Base-by-base conservation (phyloP, 2,113 vertebrate genomes). In the Monopterus albus region DNA sequence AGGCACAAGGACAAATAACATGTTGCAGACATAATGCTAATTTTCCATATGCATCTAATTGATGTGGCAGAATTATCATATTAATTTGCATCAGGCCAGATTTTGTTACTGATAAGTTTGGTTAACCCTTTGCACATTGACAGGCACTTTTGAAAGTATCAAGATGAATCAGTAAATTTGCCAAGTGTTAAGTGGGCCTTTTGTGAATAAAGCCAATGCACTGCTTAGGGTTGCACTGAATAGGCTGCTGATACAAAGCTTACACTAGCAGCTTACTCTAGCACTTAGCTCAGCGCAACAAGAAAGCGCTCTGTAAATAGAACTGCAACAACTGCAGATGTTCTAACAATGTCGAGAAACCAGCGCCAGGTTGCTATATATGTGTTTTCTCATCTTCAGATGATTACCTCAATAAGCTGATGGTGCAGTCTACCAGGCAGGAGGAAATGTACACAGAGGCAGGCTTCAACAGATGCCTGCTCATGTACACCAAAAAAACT, bases 321-420 rank as follows among this genome's bases (percentile, higher is more conserved):
- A 88, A 85, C 55, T 83, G 86, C 85, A 86, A 23, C 68, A 82
- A 46, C 71, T 78, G 84, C 89, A 89, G 74, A 85, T 87, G 84
- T 79, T 88, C 43, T 31, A 72, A 85, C 82, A 76, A 72, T 78
- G 78, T 81, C 2, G 66, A 67, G 61, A 69, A 81, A 68, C 33
- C 51, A 2, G 58, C 67, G 47, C 70, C 62, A 4, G 5, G 66
- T 66, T 86, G 82, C 75, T 68, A 71, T 86, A 75, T 86, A 79
- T 87, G 79, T 81, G 62, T 83, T 80, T 85, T 77, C 68, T 67
- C 67, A 39, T 74, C 60, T 76, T 87, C 78, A 67, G 75, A 86
- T 81, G 81, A 86, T 82, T 82, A 81, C 75, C 58, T 62, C 85
- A 86, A 87, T 91, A 84, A 87, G 84, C 87, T 89, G 88, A 87